These are phyloP conservation scores for Recurvirostra avosetta DNA, from an alignment of 2,113 vertebrate species.

Conservation along the genomic window DNA sequence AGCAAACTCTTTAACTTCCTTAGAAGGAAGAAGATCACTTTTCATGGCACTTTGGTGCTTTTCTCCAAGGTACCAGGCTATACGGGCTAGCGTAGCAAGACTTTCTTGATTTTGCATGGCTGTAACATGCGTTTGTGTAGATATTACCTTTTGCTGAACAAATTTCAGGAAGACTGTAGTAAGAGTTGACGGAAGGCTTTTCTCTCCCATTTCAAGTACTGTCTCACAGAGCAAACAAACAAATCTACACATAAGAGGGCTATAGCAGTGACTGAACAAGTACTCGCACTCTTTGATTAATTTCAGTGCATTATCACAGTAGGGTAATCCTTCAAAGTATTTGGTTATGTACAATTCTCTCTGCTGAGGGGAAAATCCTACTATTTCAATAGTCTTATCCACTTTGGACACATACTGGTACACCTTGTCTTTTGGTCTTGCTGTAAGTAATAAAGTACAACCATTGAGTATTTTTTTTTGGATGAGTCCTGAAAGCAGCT, in stretches of 20 bases:
- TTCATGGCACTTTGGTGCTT: constrained; percentile 62
- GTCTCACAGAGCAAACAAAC: constrained; percentile 77
- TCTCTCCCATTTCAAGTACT: background rate
- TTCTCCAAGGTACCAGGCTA: constrained; percentile 84
- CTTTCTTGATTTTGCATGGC: background rate
- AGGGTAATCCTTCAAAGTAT: constrained; percentile 71
- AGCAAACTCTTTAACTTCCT: constrained; percentile 71
- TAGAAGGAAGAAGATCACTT: constrained; percentile 8
- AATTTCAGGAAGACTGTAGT: constrained; percentile 77
- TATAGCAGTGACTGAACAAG: constrained; percentile 81
- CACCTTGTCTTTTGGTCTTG: constrained; percentile 79
- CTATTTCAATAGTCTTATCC: constrained; percentile 80
- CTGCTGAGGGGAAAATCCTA: constrained; percentile 79
- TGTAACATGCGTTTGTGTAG: background rate
- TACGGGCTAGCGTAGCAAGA: constrained; percentile 68
- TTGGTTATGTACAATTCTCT: constrained; percentile 72
- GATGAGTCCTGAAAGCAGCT: constrained; percentile 81
- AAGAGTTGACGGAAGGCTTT: constrained; percentile 80
- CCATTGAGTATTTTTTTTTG: constrained; percentile 84
- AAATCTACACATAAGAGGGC: constrained; percentile 80
- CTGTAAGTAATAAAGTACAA: constrained; percentile 83
- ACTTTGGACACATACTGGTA: constrained; percentile 78
- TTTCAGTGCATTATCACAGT: constrained; percentile 35
- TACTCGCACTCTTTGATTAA: constrained; percentile 70
- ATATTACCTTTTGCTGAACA: constrained; percentile 48